Evolutionary conservation across 2,797 vertebrate species (phyloP), one percentile per base, ranked within the genome.

Genomic region (Sebastes glaucus): DNA sequence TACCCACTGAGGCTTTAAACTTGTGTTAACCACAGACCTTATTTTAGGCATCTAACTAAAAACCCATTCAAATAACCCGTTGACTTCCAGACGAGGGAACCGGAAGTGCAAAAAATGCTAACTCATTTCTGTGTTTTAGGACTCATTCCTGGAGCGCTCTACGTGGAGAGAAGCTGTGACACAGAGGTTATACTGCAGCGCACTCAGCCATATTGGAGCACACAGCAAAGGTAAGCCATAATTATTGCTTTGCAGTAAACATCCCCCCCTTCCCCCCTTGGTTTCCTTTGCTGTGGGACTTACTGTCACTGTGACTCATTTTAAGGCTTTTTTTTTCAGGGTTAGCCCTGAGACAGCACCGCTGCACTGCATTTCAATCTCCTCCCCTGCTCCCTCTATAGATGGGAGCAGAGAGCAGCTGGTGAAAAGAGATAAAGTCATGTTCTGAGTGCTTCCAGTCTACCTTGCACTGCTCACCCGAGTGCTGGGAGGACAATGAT

Each of bases 401-500:
- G 93, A 96, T 94, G 95, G 95, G 86, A 95, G 91, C 87, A 93
- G 93, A 91, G 94, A 94, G 92, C 96, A 96, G 95, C 96, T 96
- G 97, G 94, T 95, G 93, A 95, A 78, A 83, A 88, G 81, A 97
- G 96, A 97, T 97, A 97, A 97, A 97, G 85, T 89, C 91, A 46
- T 88, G 90, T 90, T 88, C 88, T 83, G 86, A 89, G 87, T 92
- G 94, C 94, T 95, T 84, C 88, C 93, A 93, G 95, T 92, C 93
- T 85, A 87, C 95, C 89, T 94, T 84, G 93, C 91, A 90, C 91
- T 92, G 87, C 77, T 87, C 93, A 79, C 88, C 91, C 91, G 91
- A 88, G 87, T 88, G 89, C 90, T 93, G 78, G 87, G 89, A 95
- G 92, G 85, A 94, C 94, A 95, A 91, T 84, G 85, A 95, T 35